A percentile compares a stretch with the other conserved stretches of the same genome.
phyloP scores from a whole-genome alignment of 2,113 vertebrate genomes.

The Eira barbara region DNA sequence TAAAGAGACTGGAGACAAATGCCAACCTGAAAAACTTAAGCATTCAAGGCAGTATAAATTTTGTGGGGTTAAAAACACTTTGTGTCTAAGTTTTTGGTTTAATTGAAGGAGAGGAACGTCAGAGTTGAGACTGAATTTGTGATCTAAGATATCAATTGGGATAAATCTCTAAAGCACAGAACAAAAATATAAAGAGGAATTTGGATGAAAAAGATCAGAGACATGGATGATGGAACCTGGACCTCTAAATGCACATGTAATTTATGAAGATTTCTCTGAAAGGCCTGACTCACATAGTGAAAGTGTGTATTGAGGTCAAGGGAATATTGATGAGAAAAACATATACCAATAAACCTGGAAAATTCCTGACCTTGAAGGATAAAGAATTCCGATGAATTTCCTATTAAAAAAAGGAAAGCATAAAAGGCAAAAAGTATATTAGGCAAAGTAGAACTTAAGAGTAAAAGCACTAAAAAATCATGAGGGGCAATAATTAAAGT shows the following conservation, averaged over 20 bases:
- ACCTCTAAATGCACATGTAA: neutral
- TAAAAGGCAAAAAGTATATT: neutral
- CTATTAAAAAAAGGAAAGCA: neutral
- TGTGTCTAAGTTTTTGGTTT: neutral
- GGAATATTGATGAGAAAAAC: neutral
- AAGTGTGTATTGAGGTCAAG: neutral
- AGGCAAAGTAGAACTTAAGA: neutral
- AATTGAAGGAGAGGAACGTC: neutral
- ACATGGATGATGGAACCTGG: neutral
- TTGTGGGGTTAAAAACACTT: neutral
- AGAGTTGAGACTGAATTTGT: neutral
- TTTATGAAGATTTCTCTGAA: neutral
- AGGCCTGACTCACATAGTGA: neutral
- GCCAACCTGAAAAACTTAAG: neutral
- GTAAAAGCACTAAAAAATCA: neutral
- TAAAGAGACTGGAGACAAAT: neutral
- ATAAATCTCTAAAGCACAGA: neutral
- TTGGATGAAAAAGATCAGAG: neutral
- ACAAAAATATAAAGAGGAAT: neutral
- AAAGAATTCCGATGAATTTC: neutral
- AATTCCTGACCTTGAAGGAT: neutral
- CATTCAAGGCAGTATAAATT: neutral
- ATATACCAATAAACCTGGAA: neutral
- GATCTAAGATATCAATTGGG: neutral
- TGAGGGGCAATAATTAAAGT: neutral